Conservation (phyloP, 2,888 invertebrate genomes). For the Xestia c-nigrum region DNA sequence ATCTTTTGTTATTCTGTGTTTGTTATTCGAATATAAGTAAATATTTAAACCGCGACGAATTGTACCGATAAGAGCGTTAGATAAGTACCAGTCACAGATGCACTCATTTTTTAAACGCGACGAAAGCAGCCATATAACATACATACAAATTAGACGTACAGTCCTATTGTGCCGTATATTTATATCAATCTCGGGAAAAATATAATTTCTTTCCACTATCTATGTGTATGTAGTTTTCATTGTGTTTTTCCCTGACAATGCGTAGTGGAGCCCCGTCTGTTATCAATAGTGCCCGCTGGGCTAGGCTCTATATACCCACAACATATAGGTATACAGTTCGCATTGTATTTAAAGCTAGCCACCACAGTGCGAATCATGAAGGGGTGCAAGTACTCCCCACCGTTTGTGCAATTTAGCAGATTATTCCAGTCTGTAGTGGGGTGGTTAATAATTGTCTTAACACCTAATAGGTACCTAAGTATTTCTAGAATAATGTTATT, state of each 20-base stretch:
- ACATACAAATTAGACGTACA: conserved; percentile 4
- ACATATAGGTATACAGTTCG: conserved; percentile 12
- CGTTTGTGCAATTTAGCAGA: conserved; percentile 55
- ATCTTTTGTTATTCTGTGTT: conserved; percentile 61
- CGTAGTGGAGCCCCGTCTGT: conserved; percentile 40
- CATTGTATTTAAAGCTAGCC: conserved; percentile 55
- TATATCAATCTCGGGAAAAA: conserved; percentile 23
- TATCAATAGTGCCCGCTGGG: conserved; percentile 58
- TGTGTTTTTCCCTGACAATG: conserved; percentile 55
- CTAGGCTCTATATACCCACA: conserved; percentile 4
- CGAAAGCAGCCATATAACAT: not conserved
- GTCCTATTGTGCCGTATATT: conserved; percentile 20
- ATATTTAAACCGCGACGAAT: conserved; percentile 45
- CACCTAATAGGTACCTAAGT: not conserved
- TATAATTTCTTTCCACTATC: conserved; percentile 18
- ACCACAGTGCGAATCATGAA: conserved; percentile 50
- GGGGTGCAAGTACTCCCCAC: conserved; percentile 47
- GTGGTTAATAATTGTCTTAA: conserved; percentile 20
- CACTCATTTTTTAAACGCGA: conserved; percentile 11
- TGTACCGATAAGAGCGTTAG: conserved; percentile 28
- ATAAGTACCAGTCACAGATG: conserved; percentile 3
- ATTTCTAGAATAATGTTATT: not conserved
- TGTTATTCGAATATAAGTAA: conserved; percentile 60
- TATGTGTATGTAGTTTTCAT: conserved; percentile 36
- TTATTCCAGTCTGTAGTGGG: conserved; percentile 41